These are phyloP conservation scores for Acanthacorydalis orientalis DNA, from an alignment of 2,888 invertebrate genomes.

Conservation along the genomic window DNA sequence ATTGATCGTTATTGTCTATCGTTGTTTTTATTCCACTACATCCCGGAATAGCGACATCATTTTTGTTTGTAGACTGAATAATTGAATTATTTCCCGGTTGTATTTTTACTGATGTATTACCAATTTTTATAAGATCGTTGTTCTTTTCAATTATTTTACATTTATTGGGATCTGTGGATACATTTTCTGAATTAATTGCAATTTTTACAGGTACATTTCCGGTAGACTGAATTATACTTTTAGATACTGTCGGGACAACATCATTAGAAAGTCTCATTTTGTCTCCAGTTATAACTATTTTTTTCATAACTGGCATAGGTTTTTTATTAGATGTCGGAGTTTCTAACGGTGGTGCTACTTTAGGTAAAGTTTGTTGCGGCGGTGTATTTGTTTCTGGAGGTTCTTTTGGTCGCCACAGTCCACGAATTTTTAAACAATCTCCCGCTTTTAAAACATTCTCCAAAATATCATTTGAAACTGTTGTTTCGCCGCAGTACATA, in stretches of 20 bases:
- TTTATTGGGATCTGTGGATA: background rate
- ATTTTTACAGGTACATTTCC: background rate
- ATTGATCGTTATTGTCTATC: background rate
- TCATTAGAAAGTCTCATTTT: background rate
- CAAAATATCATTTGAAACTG: constrained; percentile 69
- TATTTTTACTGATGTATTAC: background rate
- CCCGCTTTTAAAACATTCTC: constrained; percentile 68
- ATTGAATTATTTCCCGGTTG: background rate
- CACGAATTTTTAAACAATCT: constrained; percentile 64
- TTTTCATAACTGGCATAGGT: constrained; percentile 18
- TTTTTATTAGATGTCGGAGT: constrained; percentile 18
- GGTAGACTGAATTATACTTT: background rate
- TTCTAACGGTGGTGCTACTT: constrained; percentile 16
- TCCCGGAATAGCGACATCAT: background rate
- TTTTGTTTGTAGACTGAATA: constrained; percentile 4
- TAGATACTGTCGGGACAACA: background rate
- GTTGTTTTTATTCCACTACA: constrained; percentile 2
- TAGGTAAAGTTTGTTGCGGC: constrained; percentile 16
- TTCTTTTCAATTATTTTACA: background rate
- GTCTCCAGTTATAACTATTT: background rate
- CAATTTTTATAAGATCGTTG: background rate
- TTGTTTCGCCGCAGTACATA: constrained; percentile 69
- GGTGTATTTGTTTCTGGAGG: constrained; percentile 24
- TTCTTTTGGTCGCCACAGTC: constrained; percentile 55
- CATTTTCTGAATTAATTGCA: too few relatives aligned